Percentiles rank a stretch among this genome's conserved stretches.
Evolutionary conservation across 2,113 vertebrate genomes (phyloP).

Genomic region (Cyanocitta stelleri): DNA sequence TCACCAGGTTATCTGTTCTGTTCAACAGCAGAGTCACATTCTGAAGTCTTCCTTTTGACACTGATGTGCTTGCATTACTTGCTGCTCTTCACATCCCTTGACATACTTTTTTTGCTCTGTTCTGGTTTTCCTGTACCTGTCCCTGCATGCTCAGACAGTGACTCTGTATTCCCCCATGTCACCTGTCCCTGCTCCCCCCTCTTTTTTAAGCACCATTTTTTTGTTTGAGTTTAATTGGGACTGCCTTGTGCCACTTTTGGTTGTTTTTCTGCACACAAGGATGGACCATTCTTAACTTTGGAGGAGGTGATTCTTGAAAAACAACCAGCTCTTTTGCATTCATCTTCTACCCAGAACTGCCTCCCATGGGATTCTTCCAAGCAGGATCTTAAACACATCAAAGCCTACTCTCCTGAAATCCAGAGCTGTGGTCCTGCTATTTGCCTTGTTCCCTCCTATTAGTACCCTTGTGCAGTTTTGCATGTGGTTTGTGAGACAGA

Average conservation of each 20-base stretch:
- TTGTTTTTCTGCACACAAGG: not conserved
- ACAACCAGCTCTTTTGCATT: not conserved
- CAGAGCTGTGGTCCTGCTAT: not conserved
- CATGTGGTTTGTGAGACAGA: not conserved
- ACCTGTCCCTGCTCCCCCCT: accelerated
- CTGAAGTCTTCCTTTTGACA: not conserved
- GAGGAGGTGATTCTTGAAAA: not conserved
- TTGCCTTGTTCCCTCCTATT: not conserved
- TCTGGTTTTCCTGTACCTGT: not conserved
- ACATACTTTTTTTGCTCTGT: not conserved
- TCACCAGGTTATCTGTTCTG: not conserved
- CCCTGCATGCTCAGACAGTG: not conserved
- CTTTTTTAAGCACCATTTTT: not conserved
- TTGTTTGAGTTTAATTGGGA: not conserved
- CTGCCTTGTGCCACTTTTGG: not conserved
- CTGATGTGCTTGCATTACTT: not conserved
- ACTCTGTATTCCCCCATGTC: not conserved
- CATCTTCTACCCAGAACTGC: not conserved
- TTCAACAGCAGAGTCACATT: not conserved
- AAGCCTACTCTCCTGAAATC: not conserved
- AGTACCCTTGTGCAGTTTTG: not conserved
- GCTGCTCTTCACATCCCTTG: not conserved
- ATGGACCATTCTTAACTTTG: not conserved
- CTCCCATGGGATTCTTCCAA: not conserved
- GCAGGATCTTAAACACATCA: not conserved